Base-by-base conservation (phyloP, 2,113 vertebrate species). In the Anoura caudifer region DNA sequence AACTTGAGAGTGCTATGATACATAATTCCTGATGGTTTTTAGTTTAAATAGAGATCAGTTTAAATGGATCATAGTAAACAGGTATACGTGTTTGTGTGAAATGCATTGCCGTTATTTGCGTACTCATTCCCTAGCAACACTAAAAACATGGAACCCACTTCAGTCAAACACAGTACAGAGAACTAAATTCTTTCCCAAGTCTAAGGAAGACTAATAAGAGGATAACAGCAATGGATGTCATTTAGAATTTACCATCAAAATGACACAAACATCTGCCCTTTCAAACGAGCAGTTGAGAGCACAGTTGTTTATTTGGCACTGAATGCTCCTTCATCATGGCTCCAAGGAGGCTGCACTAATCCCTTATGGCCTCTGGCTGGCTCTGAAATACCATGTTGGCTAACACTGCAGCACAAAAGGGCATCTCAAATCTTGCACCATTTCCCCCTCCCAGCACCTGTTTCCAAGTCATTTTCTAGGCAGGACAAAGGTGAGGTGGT, bases 91-190 rank as follows among this genome's bases (percentile, higher is more conserved):
- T 65, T 43, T 63, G 8, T 63, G 31, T 36, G 73, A 22, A 45
- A 33, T 12, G 4, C 33, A 47, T 65, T 85, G 36, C 28, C 79
- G 36, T 85, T 63, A 17, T 85, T 79, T 75, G 87, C 91, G 28
- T 90, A 26, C 36, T 90, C n/a, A 67, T 84, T 94, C 72, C 80
- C 47, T 90, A 91, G 87, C 59, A 94, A 70, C 45, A 54, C n/a
- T 38, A 28, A 61, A 89, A 97, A 59, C 70, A 93, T n/a, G 33
- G 10, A 82, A 43, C 41, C 56, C 15, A 15, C 20, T 81, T 28
- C n/a, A 13, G 19, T 3, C n/a, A 54, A 90, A 93, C 17, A 80
- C 1, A 63, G 43, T 38, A 6, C 19, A 65, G 54, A 95, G 43
- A 77, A 20, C 17, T 69, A 12, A 84, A 70, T 84, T 69, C 24